Conservation (phyloP, 2,888 invertebrate genomes). For the Xestoiulus laeticollis region DNA sequence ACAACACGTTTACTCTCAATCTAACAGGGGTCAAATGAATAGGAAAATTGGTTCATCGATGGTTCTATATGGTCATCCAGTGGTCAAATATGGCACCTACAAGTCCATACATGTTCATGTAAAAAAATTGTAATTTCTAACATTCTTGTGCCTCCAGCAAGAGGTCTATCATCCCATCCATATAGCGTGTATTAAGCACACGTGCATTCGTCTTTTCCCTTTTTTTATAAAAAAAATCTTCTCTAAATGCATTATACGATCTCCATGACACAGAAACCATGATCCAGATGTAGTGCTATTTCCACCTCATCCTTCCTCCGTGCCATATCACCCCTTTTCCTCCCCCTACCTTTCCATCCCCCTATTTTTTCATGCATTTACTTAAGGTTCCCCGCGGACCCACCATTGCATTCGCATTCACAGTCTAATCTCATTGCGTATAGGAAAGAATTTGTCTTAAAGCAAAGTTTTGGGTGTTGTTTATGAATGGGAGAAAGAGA, state of each 20-base stretch:
- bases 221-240: background rate
- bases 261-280: background rate
- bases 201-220: background rate
- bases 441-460: slow-evolving; percentile 19
- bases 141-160: too few species aligned
- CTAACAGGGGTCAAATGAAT: too few species aligned
- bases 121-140: too few species aligned
- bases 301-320: background rate
- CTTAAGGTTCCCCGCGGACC: background rate
- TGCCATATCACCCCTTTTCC: background rate
- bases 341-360: background rate
- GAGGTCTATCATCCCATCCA: background rate
- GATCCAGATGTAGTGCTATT: background rate
- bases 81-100: too few species aligned
- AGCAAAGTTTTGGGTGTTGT: slow-evolving; percentile 8
- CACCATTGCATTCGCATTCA: background rate
- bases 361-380: background rate
- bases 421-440: slow-evolving; percentile 23
- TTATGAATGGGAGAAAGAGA: background rate
- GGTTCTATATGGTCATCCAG: too few species aligned
- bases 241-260: background rate
- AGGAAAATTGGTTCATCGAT: too few species aligned
- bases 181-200: background rate
- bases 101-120: too few species aligned
- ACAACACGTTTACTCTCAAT: too few species aligned